Conservation (phyloP, 1,140 invertebrate species). For the Pachypeltis micranthus region DNA sequence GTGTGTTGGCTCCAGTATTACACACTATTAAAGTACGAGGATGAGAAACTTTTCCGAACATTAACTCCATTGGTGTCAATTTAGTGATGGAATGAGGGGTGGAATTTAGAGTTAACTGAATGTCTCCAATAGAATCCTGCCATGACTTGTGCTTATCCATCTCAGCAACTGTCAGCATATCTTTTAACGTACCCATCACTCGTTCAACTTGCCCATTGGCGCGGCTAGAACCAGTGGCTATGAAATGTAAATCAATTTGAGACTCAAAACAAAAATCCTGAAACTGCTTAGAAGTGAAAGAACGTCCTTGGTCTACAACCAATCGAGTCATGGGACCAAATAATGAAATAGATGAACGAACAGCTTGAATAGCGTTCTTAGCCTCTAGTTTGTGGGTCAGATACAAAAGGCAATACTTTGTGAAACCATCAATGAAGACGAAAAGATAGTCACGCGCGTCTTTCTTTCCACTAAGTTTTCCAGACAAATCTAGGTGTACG, state of each 20-base stretch:
- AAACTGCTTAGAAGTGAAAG: slow-evolving; percentile 30
- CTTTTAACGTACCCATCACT: too few relatives aligned
- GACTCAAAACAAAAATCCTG: slow-evolving; percentile 27
- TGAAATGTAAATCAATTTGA: too few relatives aligned
- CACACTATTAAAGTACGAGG: not conserved
- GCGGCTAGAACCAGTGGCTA: too few relatives aligned
- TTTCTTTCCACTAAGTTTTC: slow-evolving; percentile 14
- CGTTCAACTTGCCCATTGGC: too few relatives aligned
- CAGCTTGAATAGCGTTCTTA: not conserved
- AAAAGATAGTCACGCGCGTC: slow-evolving; percentile 18
- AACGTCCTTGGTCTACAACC: not conserved
- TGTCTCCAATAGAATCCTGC: not conserved
- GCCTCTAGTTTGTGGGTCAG: slow-evolving; percentile 1
- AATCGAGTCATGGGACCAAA: not conserved
- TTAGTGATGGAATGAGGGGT: not conserved
- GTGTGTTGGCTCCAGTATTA: not conserved
- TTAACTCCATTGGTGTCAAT: not conserved
- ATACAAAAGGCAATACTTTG: not conserved
- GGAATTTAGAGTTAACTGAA: not conserved
- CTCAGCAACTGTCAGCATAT: too few relatives aligned
- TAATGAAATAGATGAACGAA: not conserved
- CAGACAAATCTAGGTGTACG: slow-evolving; percentile 12
- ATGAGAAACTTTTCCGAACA: not conserved
- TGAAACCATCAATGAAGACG: slow-evolving; percentile 23
- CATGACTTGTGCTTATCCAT: too few relatives aligned